Base-by-base conservation (phyloP, 2,888 invertebrate genomes). In the Dryobota labecula region DNA sequence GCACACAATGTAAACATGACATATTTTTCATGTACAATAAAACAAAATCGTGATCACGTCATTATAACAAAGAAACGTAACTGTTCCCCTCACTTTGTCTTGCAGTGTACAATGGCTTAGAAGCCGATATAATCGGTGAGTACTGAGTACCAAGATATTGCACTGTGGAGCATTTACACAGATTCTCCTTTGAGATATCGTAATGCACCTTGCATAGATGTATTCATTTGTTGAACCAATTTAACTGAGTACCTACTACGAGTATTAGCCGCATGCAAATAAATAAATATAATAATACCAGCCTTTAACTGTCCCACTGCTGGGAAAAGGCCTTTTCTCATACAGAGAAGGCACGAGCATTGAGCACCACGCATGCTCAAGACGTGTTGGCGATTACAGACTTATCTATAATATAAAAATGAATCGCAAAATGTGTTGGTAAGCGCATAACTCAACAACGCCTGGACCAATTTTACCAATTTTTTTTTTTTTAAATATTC, bases 131-230 rank as follows among this genome's bases (percentile, higher is more conserved):
- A 86, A 91, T 89, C 90, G 78, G 73, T 47, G 78, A 73, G 61
- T 45, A 53, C 74, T 24, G 36, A 45, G 53, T 73, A 78, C 70
- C 75, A 68, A 87, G 84, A 84, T 86, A 86, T 81, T 79, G 77
- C 84, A 87, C 84, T 77, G 86, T 82, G 80, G 84, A 86, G 88
- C 88, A 87, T 87, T 92, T 90, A 90, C 90, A 91, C 86, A 91
- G 92, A 93, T 93, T 89, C 85, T 86, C 86, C 88, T 88, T 86
- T 84, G 82, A 87, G 90, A 92, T 92, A 91, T 85, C 87, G 85
- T 49, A 49, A 45, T 65, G 27, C 72, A 76, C 80, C 76, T 82
- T 87, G 83, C 78, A 78, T 86, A 85, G 85, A 86, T 85, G 83
- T 86, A 86, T 83, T 82, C 76, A 84, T 85, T 83, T 73, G 74